Evolutionary conservation across 1,140 invertebrate species (phyloP).

Genomic region (Chionoecetes opilio): DNA sequence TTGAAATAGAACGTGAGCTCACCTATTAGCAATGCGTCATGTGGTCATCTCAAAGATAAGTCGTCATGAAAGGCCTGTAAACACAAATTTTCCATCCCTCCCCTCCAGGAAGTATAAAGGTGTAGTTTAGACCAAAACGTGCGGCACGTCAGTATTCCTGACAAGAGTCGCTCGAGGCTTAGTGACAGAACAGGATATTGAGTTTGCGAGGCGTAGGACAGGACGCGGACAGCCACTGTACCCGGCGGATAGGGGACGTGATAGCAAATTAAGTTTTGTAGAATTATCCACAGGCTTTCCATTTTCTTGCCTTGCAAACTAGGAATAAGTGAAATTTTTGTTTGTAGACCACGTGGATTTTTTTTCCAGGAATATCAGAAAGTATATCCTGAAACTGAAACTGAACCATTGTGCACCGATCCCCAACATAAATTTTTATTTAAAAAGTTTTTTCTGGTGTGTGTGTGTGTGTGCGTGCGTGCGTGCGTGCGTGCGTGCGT

Average conservation of each 20-base stretch:
- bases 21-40: too few relatives aligned
- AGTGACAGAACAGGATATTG: not conserved
- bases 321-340: not conserved
- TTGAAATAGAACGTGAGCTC: too few relatives aligned
- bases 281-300: not conserved
- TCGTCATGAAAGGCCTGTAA: too few relatives aligned
- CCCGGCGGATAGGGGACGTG: not conserved
- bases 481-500: too few relatives aligned
- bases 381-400: not conserved
- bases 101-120: too few relatives aligned
- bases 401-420: too few relatives aligned
- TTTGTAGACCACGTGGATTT: not conserved
- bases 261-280: not conserved
- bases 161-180: not conserved
- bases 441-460: not conserved
- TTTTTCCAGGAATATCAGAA: not conserved
- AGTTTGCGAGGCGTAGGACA: not conserved
- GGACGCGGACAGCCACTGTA: not conserved
- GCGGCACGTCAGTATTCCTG: too few relatives aligned
- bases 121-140: too few relatives aligned
- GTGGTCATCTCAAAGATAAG: too few relatives aligned
- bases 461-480: not conserved
- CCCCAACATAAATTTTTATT: too few relatives aligned
- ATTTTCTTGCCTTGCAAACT: not conserved
- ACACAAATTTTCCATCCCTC: too few relatives aligned